These are phyloP conservation scores for Pteromalus puparum DNA, from an alignment of 1,140 invertebrate species.

Conservation along the genomic window DNA sequence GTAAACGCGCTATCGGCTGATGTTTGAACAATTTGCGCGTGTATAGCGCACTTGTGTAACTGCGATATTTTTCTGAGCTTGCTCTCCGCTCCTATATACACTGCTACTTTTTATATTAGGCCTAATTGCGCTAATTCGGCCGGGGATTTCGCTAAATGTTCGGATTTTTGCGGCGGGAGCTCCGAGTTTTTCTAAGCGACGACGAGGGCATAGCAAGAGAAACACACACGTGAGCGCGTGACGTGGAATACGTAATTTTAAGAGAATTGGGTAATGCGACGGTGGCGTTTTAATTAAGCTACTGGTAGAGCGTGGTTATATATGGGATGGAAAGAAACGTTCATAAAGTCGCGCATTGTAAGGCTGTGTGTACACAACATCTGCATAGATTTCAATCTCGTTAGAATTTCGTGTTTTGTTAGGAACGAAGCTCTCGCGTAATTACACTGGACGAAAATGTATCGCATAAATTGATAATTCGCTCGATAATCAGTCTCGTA, in stretches of 20 bases:
- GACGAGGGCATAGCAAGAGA: neutral
- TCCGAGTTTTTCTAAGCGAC: neutral
- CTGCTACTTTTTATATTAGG: neutral
- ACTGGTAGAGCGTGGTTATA: too few relatives aligned
- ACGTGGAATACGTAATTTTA: neutral
- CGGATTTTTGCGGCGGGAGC: neutral
- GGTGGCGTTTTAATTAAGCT: neutral
- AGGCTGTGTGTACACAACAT: too few relatives aligned
- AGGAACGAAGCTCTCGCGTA: too few relatives aligned
- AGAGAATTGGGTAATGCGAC: neutral
- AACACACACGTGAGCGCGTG: neutral
- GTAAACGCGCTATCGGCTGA: neutral
- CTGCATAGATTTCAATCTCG: neutral
- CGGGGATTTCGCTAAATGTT: neutral
- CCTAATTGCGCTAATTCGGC: conserved; percentile 7
- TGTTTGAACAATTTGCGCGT: neutral
- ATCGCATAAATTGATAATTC: too few relatives aligned
- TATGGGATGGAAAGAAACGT: too few relatives aligned
- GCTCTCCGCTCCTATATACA: neutral
- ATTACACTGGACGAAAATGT: too few relatives aligned
- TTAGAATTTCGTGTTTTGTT: neutral
- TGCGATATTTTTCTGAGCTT: neutral
- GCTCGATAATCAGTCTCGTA: too few relatives aligned
- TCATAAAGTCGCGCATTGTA: too few relatives aligned
- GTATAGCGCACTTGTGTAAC: neutral